These are phyloP conservation scores for Desmodus rotundus DNA, from an alignment of 2,113 vertebrate species.

Conservation along the genomic window DNA sequence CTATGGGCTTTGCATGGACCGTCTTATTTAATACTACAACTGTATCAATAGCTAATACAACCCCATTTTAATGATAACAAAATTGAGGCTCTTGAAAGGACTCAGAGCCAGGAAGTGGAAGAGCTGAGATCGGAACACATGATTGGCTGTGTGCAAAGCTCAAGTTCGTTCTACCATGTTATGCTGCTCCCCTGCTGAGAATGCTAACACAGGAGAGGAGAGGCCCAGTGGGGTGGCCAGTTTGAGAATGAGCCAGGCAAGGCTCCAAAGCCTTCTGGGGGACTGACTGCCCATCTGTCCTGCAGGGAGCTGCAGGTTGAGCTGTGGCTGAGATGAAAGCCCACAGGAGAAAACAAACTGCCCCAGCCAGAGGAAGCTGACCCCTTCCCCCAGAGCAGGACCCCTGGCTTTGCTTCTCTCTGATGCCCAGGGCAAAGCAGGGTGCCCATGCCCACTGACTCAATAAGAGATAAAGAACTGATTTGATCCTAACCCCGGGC, in stretches of 20 bases:
- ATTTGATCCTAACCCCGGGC: neutral
- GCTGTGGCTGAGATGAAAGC: neutral
- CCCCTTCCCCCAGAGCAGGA: neutral
- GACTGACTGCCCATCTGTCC: neutral
- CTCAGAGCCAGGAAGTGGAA: neutral
- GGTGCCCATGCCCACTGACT: neutral
- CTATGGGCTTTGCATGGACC: neutral
- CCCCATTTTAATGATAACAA: neutral
- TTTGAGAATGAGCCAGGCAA: neutral
- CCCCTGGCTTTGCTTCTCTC: neutral
- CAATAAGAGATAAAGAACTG: neutral
- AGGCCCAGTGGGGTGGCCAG: neutral
- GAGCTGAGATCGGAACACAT: neutral
- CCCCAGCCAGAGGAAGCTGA: neutral
- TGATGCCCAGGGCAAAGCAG: too few species aligned
- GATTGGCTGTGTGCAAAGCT: neutral
- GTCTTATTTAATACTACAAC: neutral
- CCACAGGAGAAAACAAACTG: neutral
- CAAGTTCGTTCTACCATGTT: neutral
- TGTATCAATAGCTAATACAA: neutral
- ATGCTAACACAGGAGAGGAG: neutral
- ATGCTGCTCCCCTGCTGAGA: neutral
- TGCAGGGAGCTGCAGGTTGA: neutral
- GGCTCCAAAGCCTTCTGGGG: neutral
- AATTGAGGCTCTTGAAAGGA: neutral